phyloP scores from a whole-genome alignment of 92 coral and sea anemone species.

The Palythoa grandis region DNA sequence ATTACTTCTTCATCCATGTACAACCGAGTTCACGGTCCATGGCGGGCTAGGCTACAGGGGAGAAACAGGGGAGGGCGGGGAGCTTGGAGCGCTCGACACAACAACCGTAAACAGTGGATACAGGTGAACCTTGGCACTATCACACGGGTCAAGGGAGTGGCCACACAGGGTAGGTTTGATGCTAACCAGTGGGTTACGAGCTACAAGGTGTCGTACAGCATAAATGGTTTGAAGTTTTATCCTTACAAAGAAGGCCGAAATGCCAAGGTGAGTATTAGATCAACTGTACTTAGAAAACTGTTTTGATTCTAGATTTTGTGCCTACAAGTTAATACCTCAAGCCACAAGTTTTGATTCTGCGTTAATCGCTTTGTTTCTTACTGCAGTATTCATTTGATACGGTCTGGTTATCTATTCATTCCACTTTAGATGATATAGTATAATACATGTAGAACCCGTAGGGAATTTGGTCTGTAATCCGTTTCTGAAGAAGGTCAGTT shows the following conservation, averaged over 20 bases:
- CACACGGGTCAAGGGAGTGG: constrained; percentile 36
- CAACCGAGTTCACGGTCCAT: constrained; percentile 75
- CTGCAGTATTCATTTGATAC: no score
- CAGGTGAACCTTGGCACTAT: constrained; percentile 39
- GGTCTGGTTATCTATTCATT: no score
- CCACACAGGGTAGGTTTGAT: constrained; percentile 39
- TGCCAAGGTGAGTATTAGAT: constrained; percentile 2
- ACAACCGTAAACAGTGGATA: constrained; percentile 40
- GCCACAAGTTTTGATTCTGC: neutral
- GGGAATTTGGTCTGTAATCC: no score
- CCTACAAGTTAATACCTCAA: no score
- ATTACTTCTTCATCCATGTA: constrained; percentile 72
- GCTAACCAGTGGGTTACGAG: constrained; percentile 43
- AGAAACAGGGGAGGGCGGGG: constrained; percentile 30
- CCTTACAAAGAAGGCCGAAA: constrained; percentile 30
- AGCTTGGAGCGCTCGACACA: constrained; percentile 24
- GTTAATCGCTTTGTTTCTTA: no score
- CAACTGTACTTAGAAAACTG: neutral
- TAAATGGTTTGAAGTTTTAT: constrained; percentile 28
- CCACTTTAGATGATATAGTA: no score
- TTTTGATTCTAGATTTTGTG: neutral
- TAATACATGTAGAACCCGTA: no score
- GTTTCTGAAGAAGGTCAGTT: no score
- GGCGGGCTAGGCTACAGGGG: constrained; percentile 80
- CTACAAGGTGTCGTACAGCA: constrained; percentile 26